These are phyloP conservation scores for Lepidurus packardi DNA, from an alignment of 1,140 invertebrate genomes.

Conservation along the genomic window DNA sequence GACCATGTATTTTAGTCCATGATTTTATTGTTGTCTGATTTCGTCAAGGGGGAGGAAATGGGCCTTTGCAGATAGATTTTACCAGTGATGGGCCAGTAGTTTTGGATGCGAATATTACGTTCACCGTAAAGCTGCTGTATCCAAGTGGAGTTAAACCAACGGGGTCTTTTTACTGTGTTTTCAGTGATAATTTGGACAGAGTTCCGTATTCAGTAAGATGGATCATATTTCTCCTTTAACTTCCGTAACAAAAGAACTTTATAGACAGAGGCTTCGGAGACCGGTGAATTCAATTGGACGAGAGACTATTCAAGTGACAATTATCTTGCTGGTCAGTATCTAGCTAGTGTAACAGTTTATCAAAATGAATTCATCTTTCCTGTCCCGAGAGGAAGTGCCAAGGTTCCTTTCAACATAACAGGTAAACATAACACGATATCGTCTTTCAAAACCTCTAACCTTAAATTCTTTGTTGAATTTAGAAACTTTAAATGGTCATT, in stretches of 20 bases:
- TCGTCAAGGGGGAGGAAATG: conserved; percentile 6
- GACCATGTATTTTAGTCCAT: background rate
- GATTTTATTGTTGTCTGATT: background rate
- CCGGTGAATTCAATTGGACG: conserved; percentile 28
- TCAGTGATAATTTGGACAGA: conserved; percentile 29
- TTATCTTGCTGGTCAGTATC: conserved; percentile 25
- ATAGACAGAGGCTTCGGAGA: conserved; percentile 24
- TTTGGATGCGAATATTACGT: conserved; percentile 32
- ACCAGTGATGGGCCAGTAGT: conserved; percentile 33
- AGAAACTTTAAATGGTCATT: conserved; percentile 33
- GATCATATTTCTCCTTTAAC: background rate
- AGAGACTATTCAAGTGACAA: conserved; percentile 24
- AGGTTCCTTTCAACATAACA: conserved; percentile 24
- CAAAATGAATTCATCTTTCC: conserved; percentile 30
- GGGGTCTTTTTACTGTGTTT: conserved; percentile 31
- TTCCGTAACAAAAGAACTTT: background rate
- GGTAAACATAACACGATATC: background rate
- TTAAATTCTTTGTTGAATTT: background rate
- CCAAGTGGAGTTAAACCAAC: conserved; percentile 15
- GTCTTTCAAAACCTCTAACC: background rate
- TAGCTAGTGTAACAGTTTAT: conserved; percentile 32
- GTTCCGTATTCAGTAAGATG: conserved; percentile 23
- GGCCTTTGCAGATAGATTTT: conserved; percentile 27
- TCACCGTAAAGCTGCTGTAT: conserved; percentile 28
- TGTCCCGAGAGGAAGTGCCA: conserved; percentile 26